Conservation (phyloP, 2,113 vertebrate genomes). For the Amia ocellicauda region DNA sequence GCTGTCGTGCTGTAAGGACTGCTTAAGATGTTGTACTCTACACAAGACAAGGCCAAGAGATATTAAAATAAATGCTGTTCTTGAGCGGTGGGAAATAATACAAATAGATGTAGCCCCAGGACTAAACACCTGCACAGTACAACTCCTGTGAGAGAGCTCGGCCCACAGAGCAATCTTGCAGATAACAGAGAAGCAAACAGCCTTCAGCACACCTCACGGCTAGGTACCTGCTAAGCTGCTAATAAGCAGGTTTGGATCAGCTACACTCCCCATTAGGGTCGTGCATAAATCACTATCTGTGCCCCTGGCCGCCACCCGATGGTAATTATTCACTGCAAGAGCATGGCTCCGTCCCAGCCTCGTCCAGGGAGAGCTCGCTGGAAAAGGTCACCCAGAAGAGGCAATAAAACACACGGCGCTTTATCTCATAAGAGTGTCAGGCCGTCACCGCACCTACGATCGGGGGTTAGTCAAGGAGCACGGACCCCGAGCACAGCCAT, state of each 20-base stretch:
- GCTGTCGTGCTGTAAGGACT: no score
- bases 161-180: no score
- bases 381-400: slow-evolving; percentile 21
- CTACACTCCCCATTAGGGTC: neutral
- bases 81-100: no score
- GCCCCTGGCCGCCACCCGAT: neutral
- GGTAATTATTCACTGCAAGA: slow-evolving; percentile 1
- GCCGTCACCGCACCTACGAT: slow-evolving; percentile 3
- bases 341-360: slow-evolving; percentile 1
- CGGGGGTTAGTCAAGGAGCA: neutral
- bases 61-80: no score
- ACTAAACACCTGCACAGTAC: no score
- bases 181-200: neutral
- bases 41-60: no score
- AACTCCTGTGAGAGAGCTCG: no score
- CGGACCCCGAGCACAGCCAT: neutral
- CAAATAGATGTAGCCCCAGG: no score
- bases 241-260: neutral
- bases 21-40: no score
- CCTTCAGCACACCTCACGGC: neutral
- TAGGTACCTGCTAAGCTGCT: slow-evolving; percentile 1
- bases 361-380: neutral
- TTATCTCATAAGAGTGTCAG: neutral
- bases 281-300: neutral
- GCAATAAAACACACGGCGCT: neutral